Evolutionary conservation across 2,888 invertebrate species (phyloP), one percentile per base, ranked within the genome.

Genomic region (Melanargia galathea): DNA sequence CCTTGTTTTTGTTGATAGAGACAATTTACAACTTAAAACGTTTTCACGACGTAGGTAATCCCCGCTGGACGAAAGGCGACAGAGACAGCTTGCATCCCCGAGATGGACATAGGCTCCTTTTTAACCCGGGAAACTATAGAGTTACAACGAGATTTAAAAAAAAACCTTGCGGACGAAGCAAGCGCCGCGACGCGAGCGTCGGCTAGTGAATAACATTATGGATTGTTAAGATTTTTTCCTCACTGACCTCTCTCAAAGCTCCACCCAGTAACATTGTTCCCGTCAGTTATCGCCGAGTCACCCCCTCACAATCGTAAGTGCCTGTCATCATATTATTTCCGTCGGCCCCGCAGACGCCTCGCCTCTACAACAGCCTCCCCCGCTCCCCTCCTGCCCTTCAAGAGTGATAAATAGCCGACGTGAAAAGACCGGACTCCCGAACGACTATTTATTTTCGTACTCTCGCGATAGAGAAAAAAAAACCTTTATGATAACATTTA

Each of bases 281-380:
- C 43, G 18, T 35, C 52, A 35, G 52, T 35, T 52, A 35, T 10
- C 20, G 52, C 13, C 35, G 6, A 52, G 35, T 52, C 52, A 52
- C 52, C 13, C 52, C 33, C 20, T 20, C 30, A 52, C 20, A 35
- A 52, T 52, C 52, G 52, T 20, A 52, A 52, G 52, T 52, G 52
- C 52, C 22, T 52, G 52, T 52, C 52, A 52, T 52, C 52, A 20
- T 52, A 52, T 35, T 52, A 52, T 52, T 35, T 35, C 52, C 18
- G 35, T 52, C 52, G 33, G 35, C 52, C 52, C 52, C 22, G 20
- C 20, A 35, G 33, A 13, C 51, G 30, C 33, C 33, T 20, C 49
- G 6, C 16, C 43, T 43, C 43, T 26, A n/a, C 52, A 18, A 20
- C 20, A 8, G 18, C 6, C 16, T 13, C n/a, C n/a, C n/a, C n/a